phyloP scores from a whole-genome alignment of 2,888 invertebrate species.

The Ceriagrion tenellum region DNA sequence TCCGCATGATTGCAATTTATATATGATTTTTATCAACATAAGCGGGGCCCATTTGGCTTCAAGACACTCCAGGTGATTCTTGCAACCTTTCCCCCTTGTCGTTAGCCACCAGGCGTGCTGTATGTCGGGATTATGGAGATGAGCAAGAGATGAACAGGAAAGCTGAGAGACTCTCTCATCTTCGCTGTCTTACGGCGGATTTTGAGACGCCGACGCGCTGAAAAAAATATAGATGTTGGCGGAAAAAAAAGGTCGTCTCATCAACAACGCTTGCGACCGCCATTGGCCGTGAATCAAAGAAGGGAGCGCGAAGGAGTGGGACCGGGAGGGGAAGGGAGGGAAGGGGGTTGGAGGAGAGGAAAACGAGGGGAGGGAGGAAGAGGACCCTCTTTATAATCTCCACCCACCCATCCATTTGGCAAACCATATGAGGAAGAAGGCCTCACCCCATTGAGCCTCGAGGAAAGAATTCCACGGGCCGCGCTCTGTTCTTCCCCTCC shows the following conservation, averaged over 20 bases:
- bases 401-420: conserved; percentile 3
- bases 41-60: too few relatives aligned
- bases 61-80: too few relatives aligned
- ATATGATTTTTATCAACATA: too few relatives aligned
- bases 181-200: not conserved
- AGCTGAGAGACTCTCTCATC: not conserved
- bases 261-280: not conserved
- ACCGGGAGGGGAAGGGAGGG: not conserved
- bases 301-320: not conserved
- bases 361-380: not conserved
- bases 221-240: not conserved
- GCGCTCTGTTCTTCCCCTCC: not conserved
- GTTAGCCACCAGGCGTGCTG: not conserved
- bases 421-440: conserved; percentile 17
- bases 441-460: not conserved
- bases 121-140: not conserved
- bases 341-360: not conserved
- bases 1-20: too few relatives aligned
- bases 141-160: not conserved
- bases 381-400: not conserved
- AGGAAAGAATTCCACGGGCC: not conserved
- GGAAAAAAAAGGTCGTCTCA: not conserved
- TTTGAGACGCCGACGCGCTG: not conserved
- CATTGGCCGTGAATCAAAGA: conserved; percentile 13
- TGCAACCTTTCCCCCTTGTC: not conserved